phyloP scores from a whole-genome alignment of 2,113 vertebrate genomes.

The Ahaetulla prasina region DNA sequence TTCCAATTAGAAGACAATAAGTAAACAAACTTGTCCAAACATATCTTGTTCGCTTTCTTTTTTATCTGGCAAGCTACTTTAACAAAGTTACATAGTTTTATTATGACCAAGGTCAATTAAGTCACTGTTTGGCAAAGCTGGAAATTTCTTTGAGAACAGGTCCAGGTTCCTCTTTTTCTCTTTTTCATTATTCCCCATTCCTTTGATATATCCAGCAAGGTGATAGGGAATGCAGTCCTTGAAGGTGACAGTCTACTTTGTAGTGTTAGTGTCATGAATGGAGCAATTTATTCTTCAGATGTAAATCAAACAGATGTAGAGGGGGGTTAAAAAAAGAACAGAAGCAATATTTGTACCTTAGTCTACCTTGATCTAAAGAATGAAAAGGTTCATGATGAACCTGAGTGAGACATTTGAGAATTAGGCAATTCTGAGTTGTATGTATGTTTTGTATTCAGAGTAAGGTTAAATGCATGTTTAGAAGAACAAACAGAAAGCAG shows the following conservation, averaged over 20 bases:
- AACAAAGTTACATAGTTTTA: slow-evolving; percentile 37
- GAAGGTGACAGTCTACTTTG: slow-evolving; percentile 40
- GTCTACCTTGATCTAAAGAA: neutral
- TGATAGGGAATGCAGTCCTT: slow-evolving; percentile 31
- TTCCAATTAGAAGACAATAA: slow-evolving; percentile 30
- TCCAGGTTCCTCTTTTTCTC: slow-evolving; percentile 16
- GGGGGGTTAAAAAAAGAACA: neutral
- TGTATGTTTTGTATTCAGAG: neutral
- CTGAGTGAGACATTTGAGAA: neutral
- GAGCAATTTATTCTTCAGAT: slow-evolving; percentile 46
- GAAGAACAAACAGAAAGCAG: neutral
- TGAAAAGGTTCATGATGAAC: neutral
- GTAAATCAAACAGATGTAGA: slow-evolving; percentile 32
- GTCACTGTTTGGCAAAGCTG: slow-evolving; percentile 32
- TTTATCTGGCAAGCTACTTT: slow-evolving; percentile 40
- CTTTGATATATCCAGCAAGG: slow-evolving; percentile 17
- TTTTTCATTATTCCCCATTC: neutral
- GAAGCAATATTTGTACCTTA: neutral
- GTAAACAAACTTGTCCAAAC: slow-evolving; percentile 13
- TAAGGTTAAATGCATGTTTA: neutral
- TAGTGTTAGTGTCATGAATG: slow-evolving; percentile 27
- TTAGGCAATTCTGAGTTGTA: neutral
- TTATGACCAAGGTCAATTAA: slow-evolving; percentile 46
- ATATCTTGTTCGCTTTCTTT: slow-evolving; percentile 35
- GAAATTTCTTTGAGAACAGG: slow-evolving; percentile 37